phyloP scores from a whole-genome alignment of 2,888 invertebrate species.

The Sesamia inferens region DNA sequence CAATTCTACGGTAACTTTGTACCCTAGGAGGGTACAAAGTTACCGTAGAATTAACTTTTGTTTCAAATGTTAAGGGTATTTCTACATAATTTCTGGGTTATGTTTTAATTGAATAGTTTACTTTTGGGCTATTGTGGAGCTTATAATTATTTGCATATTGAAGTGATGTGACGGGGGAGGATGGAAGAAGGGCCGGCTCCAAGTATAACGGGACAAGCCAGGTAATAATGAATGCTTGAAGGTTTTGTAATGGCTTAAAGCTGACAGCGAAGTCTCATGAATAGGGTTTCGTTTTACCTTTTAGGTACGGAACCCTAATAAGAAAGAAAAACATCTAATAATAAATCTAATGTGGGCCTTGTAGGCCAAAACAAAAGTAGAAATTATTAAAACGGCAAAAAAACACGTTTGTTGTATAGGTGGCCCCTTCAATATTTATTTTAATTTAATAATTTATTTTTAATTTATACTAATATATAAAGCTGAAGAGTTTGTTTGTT shows the following conservation, averaged over 20 bases:
- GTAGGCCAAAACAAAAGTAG: neutral
- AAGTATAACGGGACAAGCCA: neutral
- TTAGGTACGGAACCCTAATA: too few species aligned
- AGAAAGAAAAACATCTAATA: too few species aligned
- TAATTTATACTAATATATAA: too few species aligned
- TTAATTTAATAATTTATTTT: too few species aligned
- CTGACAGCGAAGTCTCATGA: too few species aligned
- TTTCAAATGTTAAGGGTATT: constrained; percentile 43
- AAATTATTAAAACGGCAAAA: too few species aligned
- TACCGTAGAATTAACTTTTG: too few species aligned
- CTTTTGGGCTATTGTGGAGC: neutral
- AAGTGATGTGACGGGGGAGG: neutral
- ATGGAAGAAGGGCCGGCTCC: neutral
- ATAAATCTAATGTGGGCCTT: neutral
- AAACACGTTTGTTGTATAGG: too few species aligned
- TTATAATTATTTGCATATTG: neutral
- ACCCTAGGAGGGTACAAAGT: too few species aligned
- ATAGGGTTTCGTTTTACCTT: too few species aligned
- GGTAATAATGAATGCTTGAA: neutral
- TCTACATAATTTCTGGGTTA: constrained; percentile 37
- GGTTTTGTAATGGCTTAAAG: neutral
- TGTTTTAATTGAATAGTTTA: constrained; percentile 31
- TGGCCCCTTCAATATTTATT: too few species aligned
- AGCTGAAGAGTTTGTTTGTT: too few species aligned
- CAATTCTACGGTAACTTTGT: constrained; percentile 11